Evolutionary conservation across 2,888 invertebrate species (phyloP).

Genomic region (Aphodius granarius): DNA sequence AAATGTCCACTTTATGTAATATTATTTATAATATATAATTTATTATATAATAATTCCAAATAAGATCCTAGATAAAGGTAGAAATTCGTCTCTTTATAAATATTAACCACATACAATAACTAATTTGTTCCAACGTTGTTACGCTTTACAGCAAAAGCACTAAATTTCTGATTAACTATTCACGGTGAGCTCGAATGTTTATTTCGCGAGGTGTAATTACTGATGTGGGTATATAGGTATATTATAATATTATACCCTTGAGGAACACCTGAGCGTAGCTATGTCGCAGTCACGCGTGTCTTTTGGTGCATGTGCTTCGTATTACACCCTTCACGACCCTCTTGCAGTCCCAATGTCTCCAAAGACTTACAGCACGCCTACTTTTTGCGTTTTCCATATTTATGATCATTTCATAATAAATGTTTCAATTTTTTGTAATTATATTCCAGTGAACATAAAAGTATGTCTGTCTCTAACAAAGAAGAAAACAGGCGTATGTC

Average conservation of each 20-base stretch:
- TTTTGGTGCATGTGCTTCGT: background rate
- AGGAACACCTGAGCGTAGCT: background rate
- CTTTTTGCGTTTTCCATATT: no score
- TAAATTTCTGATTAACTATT: background rate
- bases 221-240: background rate
- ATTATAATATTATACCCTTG: background rate
- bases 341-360: no score
- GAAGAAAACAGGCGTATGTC: no score
- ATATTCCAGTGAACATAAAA: no score
- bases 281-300: background rate
- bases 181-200: background rate
- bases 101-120: no score
- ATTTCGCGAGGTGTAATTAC: background rate
- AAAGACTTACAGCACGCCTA: no score
- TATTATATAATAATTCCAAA: no score
- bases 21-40: background rate
- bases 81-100: no score
- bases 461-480: no score
- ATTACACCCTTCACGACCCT: background rate
- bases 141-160: background rate
- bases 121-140: background rate
- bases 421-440: no score
- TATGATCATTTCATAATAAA: no score
- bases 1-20: background rate
- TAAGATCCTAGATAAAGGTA: background rate